Base-by-base conservation (phyloP, 2,888 invertebrate species). In the Diarsia mendica region DNA sequence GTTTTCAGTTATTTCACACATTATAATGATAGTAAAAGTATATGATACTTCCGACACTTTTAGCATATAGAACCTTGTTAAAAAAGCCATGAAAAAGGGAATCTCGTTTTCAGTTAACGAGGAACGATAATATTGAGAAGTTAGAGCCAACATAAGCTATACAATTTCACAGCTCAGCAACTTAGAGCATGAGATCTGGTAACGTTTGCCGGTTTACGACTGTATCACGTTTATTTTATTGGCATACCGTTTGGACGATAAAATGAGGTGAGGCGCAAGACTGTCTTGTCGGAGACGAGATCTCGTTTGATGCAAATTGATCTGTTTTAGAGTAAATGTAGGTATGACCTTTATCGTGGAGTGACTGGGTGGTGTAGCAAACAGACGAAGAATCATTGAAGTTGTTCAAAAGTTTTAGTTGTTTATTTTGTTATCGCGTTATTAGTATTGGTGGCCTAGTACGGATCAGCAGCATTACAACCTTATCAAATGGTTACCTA, bases 211-310 rank as follows among this genome's bases (percentile, higher is more conserved):
- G 77, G 79, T 90, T 91, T 90, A 91, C 86, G 90, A 89, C 82
- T 85, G 79, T 84, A 85, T 88, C 86, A 83, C 85, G 85, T 87
- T 85, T 85, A 81, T 89, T 89, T 90, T 90, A 89, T 89, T 90
- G 85, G 80, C 84, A 85, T 87, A 77, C 85, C 86, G 86, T 85
- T 85, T 82, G 76, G 80, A 79, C 77, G 71, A 83, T 88, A 85
- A 86, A 89, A 83, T 70, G 76, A 68, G 23, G 82, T 60, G 69
- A 72, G 53, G 65, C 77, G 51, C 46, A 67, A 44, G 48, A 64
- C 51, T 49, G 61, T 74, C 44, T 44, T 65, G 51, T 58, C 58
- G 60, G 15, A 55, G 39, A 65, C 46, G n/a, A 46, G 75, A 51
- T 51, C 55, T 49, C 60, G 49, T 74, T 67, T 44, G 53, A 46